These are phyloP conservation scores for Styela clava DNA, from an alignment of 23 tunicate species.

Conservation along the genomic window DNA sequence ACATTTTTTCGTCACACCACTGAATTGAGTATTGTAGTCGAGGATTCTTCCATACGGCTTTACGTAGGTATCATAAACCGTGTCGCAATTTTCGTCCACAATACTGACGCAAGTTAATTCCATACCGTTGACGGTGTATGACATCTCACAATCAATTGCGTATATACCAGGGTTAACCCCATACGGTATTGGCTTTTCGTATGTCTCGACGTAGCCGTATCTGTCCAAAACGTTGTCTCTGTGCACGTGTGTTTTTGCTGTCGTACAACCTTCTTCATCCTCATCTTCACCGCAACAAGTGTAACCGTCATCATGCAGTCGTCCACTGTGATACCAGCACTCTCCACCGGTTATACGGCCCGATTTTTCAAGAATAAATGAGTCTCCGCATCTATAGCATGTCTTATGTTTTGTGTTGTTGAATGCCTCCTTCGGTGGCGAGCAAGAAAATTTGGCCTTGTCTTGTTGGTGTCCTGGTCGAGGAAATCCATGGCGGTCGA, in stretches of 20 bases:
- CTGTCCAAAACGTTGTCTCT: constrained; percentile 50
- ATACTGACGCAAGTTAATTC: constrained; percentile 76
- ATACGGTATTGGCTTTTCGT: constrained; percentile 19
- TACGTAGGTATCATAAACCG: constrained; percentile 52
- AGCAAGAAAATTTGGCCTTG: constrained; percentile 30
- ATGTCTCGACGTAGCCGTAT: constrained; percentile 47
- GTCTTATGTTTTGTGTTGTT: constrained; percentile 42
- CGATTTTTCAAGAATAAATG: constrained; percentile 38
- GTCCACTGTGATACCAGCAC: constrained; percentile 68
- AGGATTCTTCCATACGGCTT: constrained; percentile 63
- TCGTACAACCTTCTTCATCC: constrained; percentile 59
- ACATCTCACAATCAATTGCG: constrained; percentile 90
- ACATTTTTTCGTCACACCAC: constrained; percentile 2
- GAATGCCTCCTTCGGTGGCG: constrained; percentile 8
- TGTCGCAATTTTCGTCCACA: constrained; percentile 37
- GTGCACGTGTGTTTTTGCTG: constrained; percentile 70
- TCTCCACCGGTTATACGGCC: constrained; percentile 36
- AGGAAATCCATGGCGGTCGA: constrained; percentile 63
- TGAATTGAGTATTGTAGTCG: constrained; percentile 71
- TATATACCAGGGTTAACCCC: constrained; percentile 46
- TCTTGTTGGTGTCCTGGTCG: constrained; percentile 48
- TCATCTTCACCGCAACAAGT: constrained; percentile 51
- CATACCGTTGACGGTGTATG: constrained; percentile 57
- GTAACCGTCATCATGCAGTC: constrained; percentile 51
- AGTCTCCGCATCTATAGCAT: constrained; percentile 63